Evolutionary conservation across 2,113 vertebrate genomes (phyloP).

Genomic region (Carassius carassius): DNA sequence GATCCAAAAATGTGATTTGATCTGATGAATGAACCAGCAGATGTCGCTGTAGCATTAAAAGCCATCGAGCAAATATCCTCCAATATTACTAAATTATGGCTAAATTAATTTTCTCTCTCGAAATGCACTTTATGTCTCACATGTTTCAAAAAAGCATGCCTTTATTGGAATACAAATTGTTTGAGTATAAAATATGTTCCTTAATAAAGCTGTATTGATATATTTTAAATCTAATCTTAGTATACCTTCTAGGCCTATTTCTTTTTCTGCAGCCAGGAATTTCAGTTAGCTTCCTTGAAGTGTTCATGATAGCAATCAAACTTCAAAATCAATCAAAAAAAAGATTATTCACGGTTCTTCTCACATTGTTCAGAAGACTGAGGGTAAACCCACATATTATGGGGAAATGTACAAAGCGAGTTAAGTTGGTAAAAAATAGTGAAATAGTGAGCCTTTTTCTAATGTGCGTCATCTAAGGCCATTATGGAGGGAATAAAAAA

Average conservation of each 20-base stretch:
- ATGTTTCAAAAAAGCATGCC: not conserved
- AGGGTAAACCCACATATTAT: not conserved
- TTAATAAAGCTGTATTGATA: not conserved
- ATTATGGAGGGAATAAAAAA: slow-evolving; percentile 24
- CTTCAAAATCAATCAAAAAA: too few relatives aligned
- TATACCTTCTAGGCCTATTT: not conserved
- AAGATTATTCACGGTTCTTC: slow-evolving; percentile 23
- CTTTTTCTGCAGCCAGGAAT: not conserved
- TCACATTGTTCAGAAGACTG: not conserved
- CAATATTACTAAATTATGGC: not conserved
- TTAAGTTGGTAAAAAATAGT: slow-evolving; percentile 22
- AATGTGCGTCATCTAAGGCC: slow-evolving; percentile 41
- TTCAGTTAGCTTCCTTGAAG: not conserved
- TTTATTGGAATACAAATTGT: not conserved
- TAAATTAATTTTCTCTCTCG: not conserved
- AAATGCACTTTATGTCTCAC: not conserved
- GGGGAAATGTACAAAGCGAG: not conserved
- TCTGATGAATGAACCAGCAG: slow-evolving; percentile 32
- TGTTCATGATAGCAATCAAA: slow-evolving; percentile 31
- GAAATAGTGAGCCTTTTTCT: slow-evolving; percentile 47
- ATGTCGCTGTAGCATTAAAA: slow-evolving; percentile 40
- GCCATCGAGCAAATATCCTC: not conserved
- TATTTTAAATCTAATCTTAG: not conserved
- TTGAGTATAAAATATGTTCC: not conserved
- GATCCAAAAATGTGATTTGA: not conserved